Percentiles rank a stretch among this genome's conserved stretches.
Conservation (phyloP, 1,140 invertebrate species). For the Drosophila kanapiae region DNA sequence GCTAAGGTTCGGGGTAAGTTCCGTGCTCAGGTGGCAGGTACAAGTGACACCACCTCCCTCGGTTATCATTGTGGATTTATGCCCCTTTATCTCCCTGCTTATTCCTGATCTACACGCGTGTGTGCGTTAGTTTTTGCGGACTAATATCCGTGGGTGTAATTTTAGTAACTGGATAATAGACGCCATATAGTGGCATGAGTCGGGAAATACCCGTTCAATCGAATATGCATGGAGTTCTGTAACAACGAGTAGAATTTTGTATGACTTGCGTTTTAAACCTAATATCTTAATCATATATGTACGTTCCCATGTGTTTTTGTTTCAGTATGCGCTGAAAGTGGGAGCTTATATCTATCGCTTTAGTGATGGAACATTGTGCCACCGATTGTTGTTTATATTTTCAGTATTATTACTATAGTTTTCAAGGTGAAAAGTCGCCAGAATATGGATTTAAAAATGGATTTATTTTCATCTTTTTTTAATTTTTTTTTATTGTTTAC, state of each 20-base stretch:
- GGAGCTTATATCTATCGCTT: not conserved
- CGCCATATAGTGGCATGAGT: not conserved
- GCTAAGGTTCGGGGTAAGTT: slow-evolving; percentile 37
- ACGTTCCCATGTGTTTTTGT: not conserved
- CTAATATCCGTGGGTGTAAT: slow-evolving; percentile 8
- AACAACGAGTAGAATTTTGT: not conserved
- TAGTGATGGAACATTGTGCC: not conserved
- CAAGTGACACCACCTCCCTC: slow-evolving; percentile 1
- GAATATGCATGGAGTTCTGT: not conserved
- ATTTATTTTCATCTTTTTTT: too few species aligned
- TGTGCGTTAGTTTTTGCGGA: slow-evolving; percentile 7
- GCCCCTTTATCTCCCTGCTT: slow-evolving; percentile 41
- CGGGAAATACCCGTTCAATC: not conserved
- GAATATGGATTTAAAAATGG: not conserved
- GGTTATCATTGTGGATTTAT: slow-evolving; percentile 38
- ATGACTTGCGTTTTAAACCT: not conserved
- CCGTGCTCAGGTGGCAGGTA: slow-evolving; percentile 19
- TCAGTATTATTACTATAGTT: not conserved
- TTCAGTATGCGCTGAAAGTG: too few species aligned
- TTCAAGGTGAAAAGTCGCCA: not conserved
- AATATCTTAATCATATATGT: not conserved
- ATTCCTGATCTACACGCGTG: slow-evolving; percentile 20
- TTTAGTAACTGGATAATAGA: slow-evolving; percentile 5
- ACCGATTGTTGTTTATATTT: not conserved
- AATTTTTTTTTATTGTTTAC: too few species aligned